Conservation (phyloP, 2,888 invertebrate species). For the Ophion costatus region DNA sequence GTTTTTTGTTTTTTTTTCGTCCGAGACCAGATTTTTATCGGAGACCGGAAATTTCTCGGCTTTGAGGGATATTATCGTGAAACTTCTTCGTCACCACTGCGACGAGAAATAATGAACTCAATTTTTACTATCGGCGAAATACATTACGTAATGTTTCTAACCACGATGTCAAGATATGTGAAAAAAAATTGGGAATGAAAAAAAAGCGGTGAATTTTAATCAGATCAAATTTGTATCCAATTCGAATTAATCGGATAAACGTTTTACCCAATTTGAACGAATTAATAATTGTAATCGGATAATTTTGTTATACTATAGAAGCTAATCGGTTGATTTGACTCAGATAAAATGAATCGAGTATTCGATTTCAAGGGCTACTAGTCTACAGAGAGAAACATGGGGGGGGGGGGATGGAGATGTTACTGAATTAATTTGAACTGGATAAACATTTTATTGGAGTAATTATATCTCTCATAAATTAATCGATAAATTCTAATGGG, state of each 20-base stretch:
- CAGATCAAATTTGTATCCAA: no score
- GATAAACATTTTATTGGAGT: no score
- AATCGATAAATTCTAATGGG: neutral
- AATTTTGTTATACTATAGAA: no score
- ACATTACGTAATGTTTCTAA: neutral
- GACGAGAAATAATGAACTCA: conserved; percentile 10
- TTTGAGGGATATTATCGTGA: conserved; percentile 11
- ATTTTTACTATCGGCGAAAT: neutral
- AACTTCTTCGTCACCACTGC: conserved; percentile 11
- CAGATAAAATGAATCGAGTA: no score
- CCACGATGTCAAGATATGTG: neutral
- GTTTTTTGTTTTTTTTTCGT: conserved; percentile 3
- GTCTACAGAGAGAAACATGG: no score
- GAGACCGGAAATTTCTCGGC: conserved; percentile 7
- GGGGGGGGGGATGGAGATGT: no score
- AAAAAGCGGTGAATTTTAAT: neutral
- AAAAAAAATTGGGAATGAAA: neutral
- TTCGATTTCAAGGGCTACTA: no score
- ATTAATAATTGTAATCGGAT: neutral
- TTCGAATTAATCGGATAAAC: neutral
- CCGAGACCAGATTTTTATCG: conserved; percentile 3
- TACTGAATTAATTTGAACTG: no score
- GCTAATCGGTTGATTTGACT: no score
- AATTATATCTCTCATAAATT: neutral
- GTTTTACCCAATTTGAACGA: no score